Conservation (phyloP, 2,113 vertebrate species). For the Antennarius striatus region DNA sequence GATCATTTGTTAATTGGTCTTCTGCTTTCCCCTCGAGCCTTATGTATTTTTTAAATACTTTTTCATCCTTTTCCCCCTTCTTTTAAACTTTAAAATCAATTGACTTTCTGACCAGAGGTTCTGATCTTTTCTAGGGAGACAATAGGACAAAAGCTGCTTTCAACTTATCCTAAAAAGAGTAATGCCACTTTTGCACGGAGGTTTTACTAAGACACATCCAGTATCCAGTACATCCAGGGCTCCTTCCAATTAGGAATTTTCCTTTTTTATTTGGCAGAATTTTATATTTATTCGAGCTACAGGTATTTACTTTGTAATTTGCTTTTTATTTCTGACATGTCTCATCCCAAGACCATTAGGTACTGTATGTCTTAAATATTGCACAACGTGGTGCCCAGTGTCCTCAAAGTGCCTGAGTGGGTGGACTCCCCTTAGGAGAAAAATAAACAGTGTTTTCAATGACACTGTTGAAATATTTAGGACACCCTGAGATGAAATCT, state of each 20-base stretch:
- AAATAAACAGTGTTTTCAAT: slow-evolving; percentile 38
- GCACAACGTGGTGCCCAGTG: slow-evolving; percentile 16
- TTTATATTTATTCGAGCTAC: too few species aligned
- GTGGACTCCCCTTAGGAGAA: slow-evolving; percentile 18
- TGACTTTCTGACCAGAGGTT: neutral
- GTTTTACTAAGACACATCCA: too few species aligned
- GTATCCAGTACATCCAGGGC: neutral
- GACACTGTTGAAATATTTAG: slow-evolving; percentile 55
- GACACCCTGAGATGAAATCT: slow-evolving; percentile 20
- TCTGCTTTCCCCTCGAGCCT: too few species aligned
- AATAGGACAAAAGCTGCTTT: neutral
- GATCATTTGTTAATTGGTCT: too few species aligned
- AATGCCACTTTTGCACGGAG: too few species aligned
- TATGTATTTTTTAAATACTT: neutral
- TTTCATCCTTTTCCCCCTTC: slow-evolving; percentile 1
- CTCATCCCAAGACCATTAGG: neutral
- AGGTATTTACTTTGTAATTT: neutral
- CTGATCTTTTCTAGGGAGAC: neutral
- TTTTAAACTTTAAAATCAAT: slow-evolving; percentile 2
- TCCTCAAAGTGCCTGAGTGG: slow-evolving; percentile 3
- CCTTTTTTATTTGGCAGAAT: too few species aligned
- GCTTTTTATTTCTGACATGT: neutral
- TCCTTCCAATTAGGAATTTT: neutral
- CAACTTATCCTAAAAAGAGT: too few species aligned
- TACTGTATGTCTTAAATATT: neutral